Conservation (phyloP, 2,113 vertebrate genomes). For the Cichladusa arquata region DNA sequence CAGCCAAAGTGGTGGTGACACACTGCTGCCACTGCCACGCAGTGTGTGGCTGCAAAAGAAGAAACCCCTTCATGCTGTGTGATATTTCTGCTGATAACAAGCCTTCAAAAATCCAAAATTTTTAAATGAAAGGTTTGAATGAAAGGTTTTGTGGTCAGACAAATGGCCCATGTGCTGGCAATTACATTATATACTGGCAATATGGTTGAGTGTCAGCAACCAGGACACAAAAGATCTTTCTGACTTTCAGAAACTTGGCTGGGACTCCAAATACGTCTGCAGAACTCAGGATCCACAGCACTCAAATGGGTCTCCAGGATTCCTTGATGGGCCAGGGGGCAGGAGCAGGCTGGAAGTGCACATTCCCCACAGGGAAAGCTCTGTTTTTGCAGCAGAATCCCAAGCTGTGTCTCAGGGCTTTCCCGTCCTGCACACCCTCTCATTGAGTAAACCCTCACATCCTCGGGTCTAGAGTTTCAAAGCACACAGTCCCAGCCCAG, state of each 20-base stretch:
- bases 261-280: rapidly evolving
- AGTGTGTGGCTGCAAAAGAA: not conserved
- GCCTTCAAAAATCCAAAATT: slow-evolving; percentile 25
- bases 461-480: not conserved
- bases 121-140: slow-evolving; percentile 28
- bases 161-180: not conserved
- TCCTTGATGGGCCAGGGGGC: rapidly evolving
- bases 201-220: not conserved
- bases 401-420: rapidly evolving
- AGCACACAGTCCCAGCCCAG: not conserved
- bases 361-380: not conserved
- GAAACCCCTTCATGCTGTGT: not conserved
- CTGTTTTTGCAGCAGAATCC: rapidly evolving
- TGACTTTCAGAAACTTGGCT: not conserved
- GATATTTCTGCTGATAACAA: slow-evolving; percentile 10
- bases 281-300: not conserved
- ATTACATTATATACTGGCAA: not conserved
- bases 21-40: not conserved
- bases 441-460: not conserved
- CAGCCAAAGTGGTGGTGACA: not conserved
- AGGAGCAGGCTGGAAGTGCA: not conserved
- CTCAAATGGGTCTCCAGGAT: not conserved
- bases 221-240: not conserved
- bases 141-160: slow-evolving; percentile 28
- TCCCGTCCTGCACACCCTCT: not conserved